A percentile compares a stretch with the other conserved stretches of the same genome.
phyloP scores from a whole-genome alignment of 2,113 vertebrate species.

The Rhynchomys soricoides region DNA sequence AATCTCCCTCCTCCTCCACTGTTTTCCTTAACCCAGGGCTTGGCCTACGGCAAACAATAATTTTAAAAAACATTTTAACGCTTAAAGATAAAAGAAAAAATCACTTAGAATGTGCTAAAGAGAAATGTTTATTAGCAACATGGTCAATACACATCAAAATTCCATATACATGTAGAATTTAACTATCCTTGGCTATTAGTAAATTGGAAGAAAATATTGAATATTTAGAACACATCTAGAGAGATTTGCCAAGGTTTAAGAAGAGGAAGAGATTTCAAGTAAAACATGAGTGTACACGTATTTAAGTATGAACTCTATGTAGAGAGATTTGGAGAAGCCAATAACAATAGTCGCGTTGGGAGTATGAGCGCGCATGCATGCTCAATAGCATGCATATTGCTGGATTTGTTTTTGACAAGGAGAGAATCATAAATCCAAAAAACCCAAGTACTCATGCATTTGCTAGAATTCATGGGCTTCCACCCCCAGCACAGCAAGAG shows the following conservation, averaged over 20 bases:
- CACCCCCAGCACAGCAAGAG: background rate
- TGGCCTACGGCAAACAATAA: background rate
- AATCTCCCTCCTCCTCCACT: background rate
- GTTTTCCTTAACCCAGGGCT: background rate
- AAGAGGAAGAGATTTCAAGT: conserved; percentile 7
- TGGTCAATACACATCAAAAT: background rate
- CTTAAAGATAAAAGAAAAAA: background rate
- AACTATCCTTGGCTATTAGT: background rate
- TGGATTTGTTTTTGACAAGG: conserved; percentile 1
- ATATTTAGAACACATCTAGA: background rate
- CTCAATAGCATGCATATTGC: background rate
- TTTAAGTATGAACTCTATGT: background rate
- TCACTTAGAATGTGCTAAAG: background rate
- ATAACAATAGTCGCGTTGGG: background rate
- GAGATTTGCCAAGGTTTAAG: background rate
- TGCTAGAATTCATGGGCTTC: background rate
- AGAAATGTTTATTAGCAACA: conserved; percentile 7
- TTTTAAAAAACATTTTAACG: background rate
- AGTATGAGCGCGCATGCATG: too few species aligned
- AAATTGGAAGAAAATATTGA: background rate
- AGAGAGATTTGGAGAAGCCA: background rate
- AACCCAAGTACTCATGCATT: background rate
- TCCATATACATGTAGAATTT: background rate
- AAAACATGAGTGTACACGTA: background rate
- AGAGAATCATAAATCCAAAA: background rate